Base-by-base conservation (phyloP, 2,797 vertebrate genomes). In the Myotis myotis region DNA sequence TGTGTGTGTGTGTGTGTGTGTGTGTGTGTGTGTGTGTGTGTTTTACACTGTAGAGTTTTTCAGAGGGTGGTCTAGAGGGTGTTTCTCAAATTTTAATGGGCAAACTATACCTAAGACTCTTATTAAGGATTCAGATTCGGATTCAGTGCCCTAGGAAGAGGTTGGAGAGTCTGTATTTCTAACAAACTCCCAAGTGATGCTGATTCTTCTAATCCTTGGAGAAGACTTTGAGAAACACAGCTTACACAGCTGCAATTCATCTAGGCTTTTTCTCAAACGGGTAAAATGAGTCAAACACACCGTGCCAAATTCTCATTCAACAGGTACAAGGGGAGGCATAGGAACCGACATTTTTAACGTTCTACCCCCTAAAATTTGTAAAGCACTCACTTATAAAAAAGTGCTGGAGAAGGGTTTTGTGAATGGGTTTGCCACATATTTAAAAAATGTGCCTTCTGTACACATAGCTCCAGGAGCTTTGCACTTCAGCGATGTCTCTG, bases 401-500 rank as follows among this genome's bases (percentile, higher is more conserved):
- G 41, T 4, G 4, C 38, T 22, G 4, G n/a, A 62, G 22, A 51
- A 51, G 19, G 64, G 6, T 19, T 60, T 80, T 25, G 19, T 44
- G 19, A 93, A 80, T 17, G 20, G n/a, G 36, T 89, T 85, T 71
- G 17, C 11, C 74, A 70, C 33, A 10, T 44, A 53, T 83, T 33
- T 30, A 64, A 64, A 80, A 95, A 93, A 51, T 81, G 84, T 84
- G 30, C 6, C 47, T 84, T 93, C 68, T 86, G 49, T 62, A 80
- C 15, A 70, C 2, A n/a, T 12, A 91, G 38, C 28, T 71, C 68
- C 15, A 51, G n/a, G 76, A 75, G 62, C 38, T 82, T 87, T 74
- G 57, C 12, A 81, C 36, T 92, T 80, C 92, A 87, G 94, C 22
- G 11, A 53, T 89, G 83, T 57, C 84, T 82, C 89, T 92, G 88